phyloP scores from a whole-genome alignment of 2,797 vertebrate species.

The Malacoctenus gilli region DNA sequence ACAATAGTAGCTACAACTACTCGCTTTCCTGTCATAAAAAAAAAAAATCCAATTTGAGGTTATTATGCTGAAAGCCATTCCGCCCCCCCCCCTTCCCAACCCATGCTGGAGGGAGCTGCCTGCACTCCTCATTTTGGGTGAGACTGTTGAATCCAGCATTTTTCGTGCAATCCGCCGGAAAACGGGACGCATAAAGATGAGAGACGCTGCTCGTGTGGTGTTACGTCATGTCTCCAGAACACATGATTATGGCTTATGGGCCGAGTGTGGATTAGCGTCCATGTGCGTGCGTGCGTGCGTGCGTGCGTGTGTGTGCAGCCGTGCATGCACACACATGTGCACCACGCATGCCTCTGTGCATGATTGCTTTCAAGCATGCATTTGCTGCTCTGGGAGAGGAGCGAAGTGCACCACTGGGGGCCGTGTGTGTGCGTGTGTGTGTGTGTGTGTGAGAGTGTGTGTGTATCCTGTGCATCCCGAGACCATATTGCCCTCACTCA shows the following conservation, averaged over 20 bases:
- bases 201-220: constrained; percentile 46
- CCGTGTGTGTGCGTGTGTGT: constrained; percentile 48
- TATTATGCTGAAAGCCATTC: constrained; percentile 41
- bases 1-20: constrained; percentile 47
- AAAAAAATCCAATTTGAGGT: constrained; percentile 46
- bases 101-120: constrained; percentile 33
- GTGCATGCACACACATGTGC: constrained; percentile 60
- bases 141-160: constrained; percentile 8
- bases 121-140: constrained; percentile 7
- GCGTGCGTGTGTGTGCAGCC: constrained; percentile 39
- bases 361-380: constrained; percentile 64
- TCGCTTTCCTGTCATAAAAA: constrained; percentile 42
- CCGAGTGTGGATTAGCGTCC: constrained; percentile 57
- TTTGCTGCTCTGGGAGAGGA: constrained; percentile 53
- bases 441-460: too few relatives aligned
- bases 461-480: constrained; percentile 67
- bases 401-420: constrained; percentile 40
- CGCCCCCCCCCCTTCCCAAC: too few relatives aligned
- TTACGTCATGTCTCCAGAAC: constrained; percentile 76
- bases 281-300: constrained; percentile 49
- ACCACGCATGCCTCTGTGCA: constrained; percentile 54
- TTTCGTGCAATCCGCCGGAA: constrained; percentile 38
- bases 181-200: constrained; percentile 46
- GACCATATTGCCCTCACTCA: constrained; percentile 72
- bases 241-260: constrained; percentile 69